Evolutionary conservation across 2,113 vertebrate genomes (phyloP).

Genomic region (Thunnus maccoyii): DNA sequence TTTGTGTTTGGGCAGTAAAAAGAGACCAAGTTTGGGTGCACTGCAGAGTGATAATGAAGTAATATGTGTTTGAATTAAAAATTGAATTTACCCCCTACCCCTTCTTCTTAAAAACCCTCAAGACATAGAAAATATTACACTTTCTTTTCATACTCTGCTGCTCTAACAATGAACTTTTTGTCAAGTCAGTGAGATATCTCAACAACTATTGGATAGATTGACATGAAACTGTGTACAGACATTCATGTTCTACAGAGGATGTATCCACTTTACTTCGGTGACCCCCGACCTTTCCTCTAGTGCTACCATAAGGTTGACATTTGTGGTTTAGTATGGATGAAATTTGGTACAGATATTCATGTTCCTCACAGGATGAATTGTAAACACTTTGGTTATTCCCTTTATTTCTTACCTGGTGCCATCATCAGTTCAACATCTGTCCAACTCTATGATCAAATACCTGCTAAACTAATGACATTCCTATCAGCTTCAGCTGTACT

Average conservation of each 20-base stretch:
- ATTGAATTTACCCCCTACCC: background rate
- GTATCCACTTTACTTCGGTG: too few species aligned
- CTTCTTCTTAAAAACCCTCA: background rate
- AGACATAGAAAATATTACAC: background rate
- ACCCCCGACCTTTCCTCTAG: too few species aligned
- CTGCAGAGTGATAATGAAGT: background rate
- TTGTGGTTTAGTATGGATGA: too few species aligned
- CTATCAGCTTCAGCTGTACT: background rate
- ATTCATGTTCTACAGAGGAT: too few species aligned
- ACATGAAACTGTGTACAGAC: too few species aligned
- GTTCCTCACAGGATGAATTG: too few species aligned
- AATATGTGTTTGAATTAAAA: background rate
- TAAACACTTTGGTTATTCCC: too few species aligned
- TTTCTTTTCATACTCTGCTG: too few species aligned
- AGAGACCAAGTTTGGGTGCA: background rate
- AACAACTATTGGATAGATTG: too few species aligned
- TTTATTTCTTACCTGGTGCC: background rate
- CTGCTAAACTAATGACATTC: background rate
- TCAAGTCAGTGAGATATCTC: too few species aligned
- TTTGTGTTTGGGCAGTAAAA: background rate
- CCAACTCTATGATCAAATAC: background rate
- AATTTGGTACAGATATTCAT: too few species aligned
- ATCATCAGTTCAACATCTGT: background rate
- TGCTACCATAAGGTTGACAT: too few species aligned
- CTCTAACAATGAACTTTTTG: background rate